Evolutionary conservation across 1,140 invertebrate species (phyloP).

Genomic region (Dreissena polymorpha): DNA sequence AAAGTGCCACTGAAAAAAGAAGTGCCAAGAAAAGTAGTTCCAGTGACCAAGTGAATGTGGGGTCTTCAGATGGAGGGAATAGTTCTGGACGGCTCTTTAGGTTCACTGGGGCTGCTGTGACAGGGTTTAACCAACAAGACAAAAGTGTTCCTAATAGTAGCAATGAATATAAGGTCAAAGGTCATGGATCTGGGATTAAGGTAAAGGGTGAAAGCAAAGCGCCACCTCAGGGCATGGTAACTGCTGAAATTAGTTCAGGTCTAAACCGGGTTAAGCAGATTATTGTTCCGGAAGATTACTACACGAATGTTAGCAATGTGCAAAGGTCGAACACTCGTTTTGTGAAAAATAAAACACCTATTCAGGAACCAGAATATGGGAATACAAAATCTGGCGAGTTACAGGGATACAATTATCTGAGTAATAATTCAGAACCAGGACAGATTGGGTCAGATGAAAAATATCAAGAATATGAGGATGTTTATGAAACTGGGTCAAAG

Average conservation of each 20-base stretch:
- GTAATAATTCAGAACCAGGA: background rate
- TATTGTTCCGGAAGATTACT: conserved; percentile 48
- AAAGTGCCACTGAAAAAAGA: background rate
- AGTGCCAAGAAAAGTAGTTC: background rate
- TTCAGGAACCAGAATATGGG: conserved; percentile 20
- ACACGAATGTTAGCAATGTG: conserved; percentile 21
- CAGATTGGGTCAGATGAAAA: conserved; percentile 42
- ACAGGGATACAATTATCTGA: background rate
- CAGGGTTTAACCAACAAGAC: background rate
- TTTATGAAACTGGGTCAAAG: conserved; percentile 27
- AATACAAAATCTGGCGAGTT: background rate
- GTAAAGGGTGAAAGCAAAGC: background rate
- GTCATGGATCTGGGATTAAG: background rate
- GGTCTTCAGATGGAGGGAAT: background rate
- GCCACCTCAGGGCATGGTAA: background rate
- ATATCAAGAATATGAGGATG: conserved; percentile 49
- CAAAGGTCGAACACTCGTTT: background rate
- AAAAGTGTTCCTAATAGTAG: background rate
- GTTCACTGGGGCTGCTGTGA: background rate
- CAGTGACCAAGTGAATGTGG: too few species aligned
- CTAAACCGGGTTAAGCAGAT: conserved; percentile 33
- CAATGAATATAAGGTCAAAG: conserved; percentile 8
- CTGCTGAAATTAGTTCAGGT: background rate
- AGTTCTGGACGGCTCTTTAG: background rate
- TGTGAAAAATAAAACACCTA: background rate